Percentiles rank a stretch among this genome's conserved stretches.
Conservation (phyloP, 1,140 invertebrate species). For the Tetranychus cinnabarinus region DNA sequence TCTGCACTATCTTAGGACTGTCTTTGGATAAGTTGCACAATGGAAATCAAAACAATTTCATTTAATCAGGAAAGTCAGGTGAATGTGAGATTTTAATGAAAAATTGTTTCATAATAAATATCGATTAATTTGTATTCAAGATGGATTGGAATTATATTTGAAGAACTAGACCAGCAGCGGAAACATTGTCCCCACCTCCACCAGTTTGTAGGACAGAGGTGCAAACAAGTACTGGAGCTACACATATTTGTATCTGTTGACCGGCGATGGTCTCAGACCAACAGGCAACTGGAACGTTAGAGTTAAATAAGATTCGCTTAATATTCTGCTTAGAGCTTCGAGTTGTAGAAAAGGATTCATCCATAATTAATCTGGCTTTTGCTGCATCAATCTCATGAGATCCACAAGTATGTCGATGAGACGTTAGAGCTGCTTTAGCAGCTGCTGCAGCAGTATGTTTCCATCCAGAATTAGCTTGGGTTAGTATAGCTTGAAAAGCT, state of each 20-base stretch:
- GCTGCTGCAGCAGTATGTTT: conserved; percentile 50
- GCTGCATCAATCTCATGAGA: conserved; percentile 39
- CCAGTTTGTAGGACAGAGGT: conserved; percentile 55
- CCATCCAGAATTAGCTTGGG: conserved; percentile 38
- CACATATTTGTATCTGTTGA: conserved; percentile 38
- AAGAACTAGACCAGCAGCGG: conserved; percentile 20
- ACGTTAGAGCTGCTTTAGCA: conserved; percentile 57
- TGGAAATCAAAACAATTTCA: no score
- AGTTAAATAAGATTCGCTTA: conserved; percentile 35
- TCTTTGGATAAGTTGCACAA: no score
- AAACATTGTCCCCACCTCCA: conserved; percentile 69
- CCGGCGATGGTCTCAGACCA: conserved; percentile 37
- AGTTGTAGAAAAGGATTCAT: conserved; percentile 58
- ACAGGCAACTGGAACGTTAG: conserved; percentile 42
- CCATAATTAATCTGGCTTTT: conserved; percentile 42
- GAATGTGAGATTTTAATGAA: no score
- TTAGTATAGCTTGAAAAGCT: conserved; percentile 61
- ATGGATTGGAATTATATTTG: neutral
- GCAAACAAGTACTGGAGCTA: conserved; percentile 61
- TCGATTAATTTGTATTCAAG: no score
- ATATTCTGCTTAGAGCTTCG: conserved; percentile 18
- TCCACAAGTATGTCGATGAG: conserved; percentile 62
- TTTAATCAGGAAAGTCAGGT: no score
- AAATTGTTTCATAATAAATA: no score
- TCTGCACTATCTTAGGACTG: no score